phyloP scores from a whole-genome alignment of 2,113 vertebrate genomes.

The Upupa epops region DNA sequence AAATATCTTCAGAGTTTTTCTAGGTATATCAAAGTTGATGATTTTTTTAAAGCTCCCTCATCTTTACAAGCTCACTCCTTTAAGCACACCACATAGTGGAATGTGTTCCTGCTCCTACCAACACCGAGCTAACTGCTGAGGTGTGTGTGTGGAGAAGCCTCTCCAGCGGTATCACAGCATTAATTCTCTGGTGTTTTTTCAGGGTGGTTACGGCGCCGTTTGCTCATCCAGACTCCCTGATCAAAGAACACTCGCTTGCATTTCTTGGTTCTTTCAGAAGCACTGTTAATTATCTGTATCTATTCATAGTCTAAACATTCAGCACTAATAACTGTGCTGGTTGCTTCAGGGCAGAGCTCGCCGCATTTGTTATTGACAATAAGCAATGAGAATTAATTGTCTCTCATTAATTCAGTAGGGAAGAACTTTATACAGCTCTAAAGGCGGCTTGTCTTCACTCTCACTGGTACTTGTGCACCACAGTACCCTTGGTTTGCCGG shows the following conservation, averaged over 20 bases:
- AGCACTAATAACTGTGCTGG: not conserved
- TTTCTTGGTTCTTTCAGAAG: not conserved
- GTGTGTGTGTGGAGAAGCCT: not conserved
- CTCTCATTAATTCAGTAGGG: constrained; percentile 2
- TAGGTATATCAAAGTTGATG: not conserved
- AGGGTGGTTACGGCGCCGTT: not conserved
- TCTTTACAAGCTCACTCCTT: accelerated
- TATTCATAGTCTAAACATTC: not conserved
- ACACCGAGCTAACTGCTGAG: not conserved
- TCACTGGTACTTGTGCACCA: not conserved
- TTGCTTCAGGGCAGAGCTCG: constrained; percentile 31
- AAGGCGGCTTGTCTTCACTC: not conserved
- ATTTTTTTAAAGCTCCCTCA: too few species aligned
- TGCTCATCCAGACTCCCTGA: not conserved
- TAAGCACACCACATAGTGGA: not conserved
- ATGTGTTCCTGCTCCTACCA: not conserved
- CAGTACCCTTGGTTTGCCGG: not conserved
- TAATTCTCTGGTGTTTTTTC: not conserved
- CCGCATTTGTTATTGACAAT: not conserved
- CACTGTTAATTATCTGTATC: not conserved
- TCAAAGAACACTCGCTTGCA: not conserved
- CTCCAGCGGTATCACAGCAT: not conserved
- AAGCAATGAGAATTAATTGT: constrained; percentile 27
- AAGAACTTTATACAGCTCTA: not conserved
- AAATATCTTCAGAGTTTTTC: not conserved